These are phyloP conservation scores for Nomada flava DNA, from an alignment of 2,888 invertebrate genomes.

Conservation along the genomic window DNA sequence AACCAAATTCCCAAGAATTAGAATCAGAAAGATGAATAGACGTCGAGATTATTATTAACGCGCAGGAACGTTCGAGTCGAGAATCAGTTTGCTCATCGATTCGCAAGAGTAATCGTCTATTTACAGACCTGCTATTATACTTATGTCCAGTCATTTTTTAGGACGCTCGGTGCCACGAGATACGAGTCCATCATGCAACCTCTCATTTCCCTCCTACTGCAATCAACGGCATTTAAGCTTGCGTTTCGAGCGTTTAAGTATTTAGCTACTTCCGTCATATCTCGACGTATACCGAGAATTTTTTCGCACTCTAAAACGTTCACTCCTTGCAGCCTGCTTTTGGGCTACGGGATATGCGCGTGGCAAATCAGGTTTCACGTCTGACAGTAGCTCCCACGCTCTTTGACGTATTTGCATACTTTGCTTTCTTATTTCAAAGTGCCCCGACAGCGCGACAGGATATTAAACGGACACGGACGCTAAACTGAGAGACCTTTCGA, in stretches of 20 bases:
- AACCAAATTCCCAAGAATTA: no score
- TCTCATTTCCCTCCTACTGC: slow-evolving; percentile 82
- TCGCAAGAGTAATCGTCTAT: slow-evolving; percentile 30
- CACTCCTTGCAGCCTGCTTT: slow-evolving; percentile 15
- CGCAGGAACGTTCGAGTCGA: not conserved
- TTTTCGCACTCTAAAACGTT: slow-evolving; percentile 53
- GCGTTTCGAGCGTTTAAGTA: slow-evolving; percentile 77
- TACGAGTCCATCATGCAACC: slow-evolving; percentile 71
- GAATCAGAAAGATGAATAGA: no score
- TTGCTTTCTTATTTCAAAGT: not conserved
- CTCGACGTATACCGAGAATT: slow-evolving; percentile 59
- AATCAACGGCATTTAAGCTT: slow-evolving; percentile 78
- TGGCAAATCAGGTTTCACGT: not conserved
- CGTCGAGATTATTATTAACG: no score
- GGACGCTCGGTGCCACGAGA: slow-evolving; percentile 56
- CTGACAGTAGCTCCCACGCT: no score
- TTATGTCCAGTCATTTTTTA: slow-evolving; percentile 51
- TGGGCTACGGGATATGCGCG: not conserved
- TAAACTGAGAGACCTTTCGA: not conserved
- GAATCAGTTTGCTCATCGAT: not conserved
- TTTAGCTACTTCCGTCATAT: slow-evolving; percentile 79
- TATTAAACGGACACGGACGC: no score
- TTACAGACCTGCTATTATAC: slow-evolving; percentile 17
- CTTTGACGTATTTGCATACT: no score
- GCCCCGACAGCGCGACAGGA: not conserved